Evolutionary conservation across 2,888 invertebrate genomes (phyloP).

Genomic region (Hirtodrosophila histrioides): DNA sequence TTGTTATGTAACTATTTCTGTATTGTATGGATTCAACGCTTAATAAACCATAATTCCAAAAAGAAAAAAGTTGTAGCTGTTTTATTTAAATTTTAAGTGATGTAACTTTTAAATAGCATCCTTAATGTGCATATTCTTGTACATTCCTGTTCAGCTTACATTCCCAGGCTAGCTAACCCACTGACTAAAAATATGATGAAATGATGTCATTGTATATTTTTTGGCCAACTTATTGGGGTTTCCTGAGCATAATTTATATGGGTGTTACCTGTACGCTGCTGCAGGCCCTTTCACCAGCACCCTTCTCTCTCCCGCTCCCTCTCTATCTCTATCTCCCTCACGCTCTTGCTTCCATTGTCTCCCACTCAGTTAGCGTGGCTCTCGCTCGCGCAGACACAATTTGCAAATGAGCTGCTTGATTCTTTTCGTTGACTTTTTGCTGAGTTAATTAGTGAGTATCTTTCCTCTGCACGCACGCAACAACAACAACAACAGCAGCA

Average conservation of each 20-base stretch:
- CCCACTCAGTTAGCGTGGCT: not conserved
- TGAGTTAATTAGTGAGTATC: slow-evolving; percentile 79
- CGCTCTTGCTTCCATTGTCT: not conserved
- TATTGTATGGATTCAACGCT: no score
- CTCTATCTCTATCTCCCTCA: slow-evolving; percentile 6
- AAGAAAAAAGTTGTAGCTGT: no score
- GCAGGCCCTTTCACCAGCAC: slow-evolving; percentile 51
- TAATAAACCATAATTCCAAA: no score
- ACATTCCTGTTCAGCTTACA: slow-evolving; percentile 1
- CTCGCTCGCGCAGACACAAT: slow-evolving; percentile 55
- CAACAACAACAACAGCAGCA: slow-evolving; percentile 37
- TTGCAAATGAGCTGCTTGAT: slow-evolving; percentile 73
- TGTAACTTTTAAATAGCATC: no score
- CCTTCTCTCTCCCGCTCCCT: slow-evolving; percentile 12
- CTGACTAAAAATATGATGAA: slow-evolving; percentile 38
- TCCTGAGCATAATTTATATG: slow-evolving; percentile 71
- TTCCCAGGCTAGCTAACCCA: slow-evolving; percentile 35
- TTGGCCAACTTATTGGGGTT: slow-evolving; percentile 63
- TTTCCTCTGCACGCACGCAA: slow-evolving; percentile 72
- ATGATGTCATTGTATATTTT: slow-evolving; percentile 58
- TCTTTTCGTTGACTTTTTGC: slow-evolving; percentile 68
- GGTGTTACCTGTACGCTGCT: slow-evolving; percentile 44
- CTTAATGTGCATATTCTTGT: not conserved
- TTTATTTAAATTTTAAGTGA: no score
- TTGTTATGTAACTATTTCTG: no score